Conservation (phyloP, 1,140 invertebrate species). For the Anastatus disparis region DNA sequence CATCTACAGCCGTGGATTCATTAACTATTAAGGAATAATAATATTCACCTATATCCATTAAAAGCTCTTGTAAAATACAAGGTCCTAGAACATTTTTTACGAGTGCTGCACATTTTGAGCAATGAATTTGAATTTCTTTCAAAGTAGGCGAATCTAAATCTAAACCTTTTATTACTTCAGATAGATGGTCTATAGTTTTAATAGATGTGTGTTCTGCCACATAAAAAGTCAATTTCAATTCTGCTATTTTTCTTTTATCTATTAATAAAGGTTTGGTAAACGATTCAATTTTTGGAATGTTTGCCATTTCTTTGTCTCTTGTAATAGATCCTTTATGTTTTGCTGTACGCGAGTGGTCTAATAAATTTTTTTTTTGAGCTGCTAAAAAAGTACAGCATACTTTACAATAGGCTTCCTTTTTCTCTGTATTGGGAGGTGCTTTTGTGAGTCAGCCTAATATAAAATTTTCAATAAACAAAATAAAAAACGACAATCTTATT, state of each 20-base stretch:
- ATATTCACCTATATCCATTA: not conserved
- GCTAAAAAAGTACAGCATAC: not conserved
- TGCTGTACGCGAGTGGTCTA: too few relatives aligned
- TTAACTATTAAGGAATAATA: not conserved
- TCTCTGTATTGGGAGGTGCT: not conserved
- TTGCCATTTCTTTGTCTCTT: too few relatives aligned
- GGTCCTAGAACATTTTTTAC: not conserved
- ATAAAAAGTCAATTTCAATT: not conserved
- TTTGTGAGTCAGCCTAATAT: not conserved
- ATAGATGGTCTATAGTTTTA: not conserved
- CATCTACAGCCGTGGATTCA: too few relatives aligned
- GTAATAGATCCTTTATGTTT: too few relatives aligned
- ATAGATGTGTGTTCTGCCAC: not conserved
- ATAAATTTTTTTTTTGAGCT: not conserved
- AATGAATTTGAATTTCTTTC: not conserved
- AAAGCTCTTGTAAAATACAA: not conserved
- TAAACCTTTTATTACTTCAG: not conserved
- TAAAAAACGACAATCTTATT: not conserved
- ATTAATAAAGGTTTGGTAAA: not conserved
- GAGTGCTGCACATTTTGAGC: not conserved
- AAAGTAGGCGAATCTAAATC: not conserved
- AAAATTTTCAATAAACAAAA: too few relatives aligned
- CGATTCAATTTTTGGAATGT: not conserved
- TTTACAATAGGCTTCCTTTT: not conserved
- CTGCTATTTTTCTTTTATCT: not conserved